Evolutionary conservation across 2,888 invertebrate species (phyloP).

Genomic region (Apocheima hispidaria): DNA sequence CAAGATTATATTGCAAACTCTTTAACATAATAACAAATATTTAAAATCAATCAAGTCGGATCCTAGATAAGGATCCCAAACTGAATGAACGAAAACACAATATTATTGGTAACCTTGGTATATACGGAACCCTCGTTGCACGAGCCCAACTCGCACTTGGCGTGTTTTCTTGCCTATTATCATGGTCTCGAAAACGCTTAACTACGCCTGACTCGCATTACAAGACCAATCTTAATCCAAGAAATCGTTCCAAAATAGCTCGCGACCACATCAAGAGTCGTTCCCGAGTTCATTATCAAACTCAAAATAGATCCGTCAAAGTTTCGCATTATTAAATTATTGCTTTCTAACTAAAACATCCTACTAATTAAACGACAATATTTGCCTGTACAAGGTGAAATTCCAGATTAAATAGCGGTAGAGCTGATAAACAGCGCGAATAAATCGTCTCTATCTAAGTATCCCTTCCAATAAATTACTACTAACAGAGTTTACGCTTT

Average conservation of each 20-base stretch:
- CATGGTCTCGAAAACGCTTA: not conserved
- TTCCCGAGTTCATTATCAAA: conserved; percentile 4
- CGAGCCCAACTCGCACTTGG: too few species aligned
- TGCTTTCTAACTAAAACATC: conserved; percentile 19
- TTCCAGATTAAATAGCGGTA: conserved; percentile 21
- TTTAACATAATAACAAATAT: too few species aligned
- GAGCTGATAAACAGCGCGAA: conserved; percentile 25
- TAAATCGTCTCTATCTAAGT: conserved; percentile 32
- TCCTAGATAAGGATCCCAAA: too few species aligned
- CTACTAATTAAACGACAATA: conserved; percentile 25
- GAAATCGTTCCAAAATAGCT: conserved; percentile 13
- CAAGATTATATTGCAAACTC: too few species aligned
- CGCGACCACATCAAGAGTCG: conserved; percentile 7
- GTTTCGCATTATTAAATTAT: conserved; percentile 23
- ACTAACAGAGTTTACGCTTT: conserved; percentile 21
- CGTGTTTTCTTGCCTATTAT: too few species aligned
- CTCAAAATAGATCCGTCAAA: conserved; percentile 14
- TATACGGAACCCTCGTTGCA: too few species aligned
- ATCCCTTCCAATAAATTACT: conserved; percentile 33
- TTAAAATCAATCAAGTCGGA: too few species aligned
- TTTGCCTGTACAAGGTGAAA: conserved; percentile 23
- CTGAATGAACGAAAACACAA: too few species aligned
- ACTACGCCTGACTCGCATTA: not conserved
- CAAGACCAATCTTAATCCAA: not conserved
- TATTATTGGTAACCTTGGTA: too few species aligned